Evolutionary conservation across 2,797 vertebrate species (phyloP).

Genomic region (Coreius guichenoti): DNA sequence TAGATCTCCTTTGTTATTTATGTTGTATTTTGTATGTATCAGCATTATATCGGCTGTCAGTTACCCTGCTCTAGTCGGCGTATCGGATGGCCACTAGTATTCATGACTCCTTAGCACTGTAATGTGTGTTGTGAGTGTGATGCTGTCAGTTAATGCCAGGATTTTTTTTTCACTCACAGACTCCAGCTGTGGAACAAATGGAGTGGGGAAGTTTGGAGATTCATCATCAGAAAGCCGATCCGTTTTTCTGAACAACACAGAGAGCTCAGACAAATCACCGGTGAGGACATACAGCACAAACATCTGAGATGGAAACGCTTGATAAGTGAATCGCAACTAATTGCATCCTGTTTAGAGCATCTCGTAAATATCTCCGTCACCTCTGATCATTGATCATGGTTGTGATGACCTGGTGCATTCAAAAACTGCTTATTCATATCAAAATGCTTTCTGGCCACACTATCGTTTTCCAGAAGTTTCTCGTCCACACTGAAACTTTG

Average conservation of each 20-base stretch:
- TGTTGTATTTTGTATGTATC: neutral
- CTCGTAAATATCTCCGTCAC: neutral
- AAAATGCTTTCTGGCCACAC: neutral
- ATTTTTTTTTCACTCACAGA: constrained; percentile 69
- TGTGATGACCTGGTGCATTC: neutral
- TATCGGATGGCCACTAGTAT: neutral
- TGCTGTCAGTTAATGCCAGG: neutral
- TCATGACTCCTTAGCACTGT: neutral
- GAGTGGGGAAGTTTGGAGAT: constrained; percentile 86
- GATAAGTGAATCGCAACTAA: neutral
- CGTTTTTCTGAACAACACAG: constrained; percentile 81
- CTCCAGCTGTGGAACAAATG: constrained; percentile 95
- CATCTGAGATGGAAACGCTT: constrained; percentile 2
- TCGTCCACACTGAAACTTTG: neutral
- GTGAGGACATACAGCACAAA: constrained; percentile 65
- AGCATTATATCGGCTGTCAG: neutral
- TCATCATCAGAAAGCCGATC: constrained; percentile 67
- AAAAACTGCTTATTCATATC: neutral
- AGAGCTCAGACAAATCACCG: constrained; percentile 77
- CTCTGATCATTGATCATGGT: neutral
- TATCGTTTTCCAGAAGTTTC: neutral
- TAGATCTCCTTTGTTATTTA: neutral
- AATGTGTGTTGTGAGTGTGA: neutral
- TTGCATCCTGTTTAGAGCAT: constrained; percentile 3
- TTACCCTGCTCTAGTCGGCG: neutral